Evolutionary conservation across 1,140 invertebrate species (phyloP), one percentile per base, ranked within the genome.

Genomic region (Grapholita molesta): DNA sequence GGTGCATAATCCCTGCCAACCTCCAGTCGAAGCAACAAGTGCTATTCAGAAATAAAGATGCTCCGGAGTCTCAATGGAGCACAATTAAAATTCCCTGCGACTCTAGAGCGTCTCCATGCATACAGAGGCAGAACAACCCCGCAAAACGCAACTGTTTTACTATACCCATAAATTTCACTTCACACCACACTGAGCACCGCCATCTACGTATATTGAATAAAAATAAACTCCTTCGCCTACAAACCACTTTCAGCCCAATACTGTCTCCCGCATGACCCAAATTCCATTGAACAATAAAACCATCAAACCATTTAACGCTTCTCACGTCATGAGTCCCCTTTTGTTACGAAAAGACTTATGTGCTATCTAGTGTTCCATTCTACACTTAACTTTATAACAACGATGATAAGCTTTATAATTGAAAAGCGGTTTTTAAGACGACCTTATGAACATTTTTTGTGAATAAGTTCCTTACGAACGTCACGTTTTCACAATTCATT

Each of bases 11-110:
- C 74, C 80, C 74, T 75, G 79, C 78, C 76, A 77, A 71, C 72
- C 70, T 70, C n/a, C n/a, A n/a, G n/a, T 68, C 35, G 67, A 77
- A 15, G 83, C 84, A 88, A 87, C 84, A 89, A 84, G 84, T 89
- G 42, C 78, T 77, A 77, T 83, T 79, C 80, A 82, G 82, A 89
- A 89, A 87, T 86, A 87, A 88, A 85, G 79, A 80, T 74, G 76
- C 70, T 64, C 74, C 74, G 77, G 78, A 80, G 82, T 84, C 80
- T 89, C 83, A 87, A 88, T 87, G 84, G 83, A 78, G 71, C 71
- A 87, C 84, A 88, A 88, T 90, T 90, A 88, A 88, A 78, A 89
- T 90, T 90, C 86, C 77, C 68, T 65, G 74, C 80, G 77, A 74
- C 73, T 80, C 72, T 57, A 48, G 70, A 78, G 78, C 78, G 78